Evolutionary conservation across 2,113 vertebrate genomes (phyloP).

Genomic region (Neogobius melanostomus): DNA sequence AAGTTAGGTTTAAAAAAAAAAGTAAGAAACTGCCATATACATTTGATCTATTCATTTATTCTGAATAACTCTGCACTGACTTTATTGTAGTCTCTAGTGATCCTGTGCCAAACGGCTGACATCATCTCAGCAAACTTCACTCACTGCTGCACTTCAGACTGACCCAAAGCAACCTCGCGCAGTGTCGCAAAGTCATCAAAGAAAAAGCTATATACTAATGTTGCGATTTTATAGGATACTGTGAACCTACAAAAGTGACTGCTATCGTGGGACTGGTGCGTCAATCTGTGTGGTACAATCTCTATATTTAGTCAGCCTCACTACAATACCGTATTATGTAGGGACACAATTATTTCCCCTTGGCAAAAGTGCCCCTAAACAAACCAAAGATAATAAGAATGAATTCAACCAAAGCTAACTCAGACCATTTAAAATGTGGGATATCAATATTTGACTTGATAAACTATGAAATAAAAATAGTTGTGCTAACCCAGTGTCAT

Average conservation of each 20-base stretch:
- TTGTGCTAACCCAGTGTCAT: no score
- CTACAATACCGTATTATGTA: no score
- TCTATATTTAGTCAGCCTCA: background rate
- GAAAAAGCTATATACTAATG: background rate
- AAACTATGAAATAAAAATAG: no score
- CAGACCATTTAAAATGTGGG: no score
- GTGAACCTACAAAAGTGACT: background rate
- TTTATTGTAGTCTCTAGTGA: background rate
- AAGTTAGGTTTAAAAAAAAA: no score
- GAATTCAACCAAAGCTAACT: no score
- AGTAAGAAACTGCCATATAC: background rate
- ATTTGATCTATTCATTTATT: background rate
- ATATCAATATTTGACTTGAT: no score
- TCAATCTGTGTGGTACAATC: background rate
- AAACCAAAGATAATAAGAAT: no score
- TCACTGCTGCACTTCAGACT: slow-evolving; percentile 49
- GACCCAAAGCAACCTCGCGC: background rate
- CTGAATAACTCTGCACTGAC: no score
- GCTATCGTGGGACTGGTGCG: background rate
- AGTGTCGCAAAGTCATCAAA: background rate
- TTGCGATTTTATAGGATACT: background rate
- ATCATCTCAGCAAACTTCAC: slow-evolving; percentile 13
- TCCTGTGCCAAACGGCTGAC: slow-evolving; percentile 38
- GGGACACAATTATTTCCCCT: no score
- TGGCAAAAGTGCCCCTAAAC: no score